phyloP scores from a whole-genome alignment of 2,113 vertebrate species.

The Octodon degus region DNA sequence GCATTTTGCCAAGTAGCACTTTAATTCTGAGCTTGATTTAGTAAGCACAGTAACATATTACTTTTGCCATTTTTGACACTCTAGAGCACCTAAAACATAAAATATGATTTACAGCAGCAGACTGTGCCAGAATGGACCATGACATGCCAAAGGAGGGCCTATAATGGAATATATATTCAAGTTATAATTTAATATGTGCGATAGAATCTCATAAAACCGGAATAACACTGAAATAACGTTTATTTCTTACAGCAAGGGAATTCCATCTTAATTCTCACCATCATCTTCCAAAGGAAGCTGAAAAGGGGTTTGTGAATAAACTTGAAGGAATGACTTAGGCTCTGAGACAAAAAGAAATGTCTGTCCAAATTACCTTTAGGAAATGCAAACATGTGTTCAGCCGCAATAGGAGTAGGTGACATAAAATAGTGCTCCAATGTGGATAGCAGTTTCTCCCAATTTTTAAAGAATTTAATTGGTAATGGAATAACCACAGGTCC shows the following conservation, averaged over 20 bases:
- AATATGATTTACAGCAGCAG: slow-evolving; percentile 58
- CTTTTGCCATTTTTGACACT: slow-evolving; percentile 67
- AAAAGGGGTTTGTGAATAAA: not conserved
- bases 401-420: not conserved
- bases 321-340: not conserved
- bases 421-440: not conserved
- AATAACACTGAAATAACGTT: slow-evolving; percentile 53
- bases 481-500: not conserved
- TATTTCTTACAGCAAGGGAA: slow-evolving; percentile 52
- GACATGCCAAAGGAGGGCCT: slow-evolving; percentile 57
- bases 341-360: not conserved
- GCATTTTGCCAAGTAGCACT: slow-evolving; percentile 53
- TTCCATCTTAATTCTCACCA: slow-evolving; percentile 27
- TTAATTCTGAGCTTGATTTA: slow-evolving; percentile 69
- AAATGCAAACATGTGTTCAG: not conserved
- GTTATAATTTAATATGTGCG: slow-evolving; percentile 57
- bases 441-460: not conserved
- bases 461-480: not conserved
- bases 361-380: slow-evolving; percentile 27
- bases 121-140: slow-evolving; percentile 67
- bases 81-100: slow-evolving; percentile 68
- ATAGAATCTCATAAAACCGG: slow-evolving; percentile 66
- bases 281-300: slow-evolving; percentile 30
- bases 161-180: slow-evolving; percentile 65
- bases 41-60: slow-evolving; percentile 48